Evolutionary conservation across 2,888 invertebrate genomes (phyloP).

Genomic region (Perdita meconis): DNA sequence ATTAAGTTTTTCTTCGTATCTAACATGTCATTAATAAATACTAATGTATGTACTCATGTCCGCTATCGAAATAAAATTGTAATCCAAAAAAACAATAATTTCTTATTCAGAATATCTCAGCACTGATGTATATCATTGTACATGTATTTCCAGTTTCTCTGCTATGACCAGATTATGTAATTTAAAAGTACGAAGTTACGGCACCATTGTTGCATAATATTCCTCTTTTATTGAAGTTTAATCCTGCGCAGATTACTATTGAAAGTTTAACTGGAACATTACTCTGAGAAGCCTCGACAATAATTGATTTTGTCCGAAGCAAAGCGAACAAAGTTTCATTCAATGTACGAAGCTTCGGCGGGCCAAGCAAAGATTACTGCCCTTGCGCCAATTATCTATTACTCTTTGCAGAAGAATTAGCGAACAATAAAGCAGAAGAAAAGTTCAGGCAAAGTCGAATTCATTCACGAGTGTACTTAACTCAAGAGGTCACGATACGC

Average conservation of each 20-base stretch:
- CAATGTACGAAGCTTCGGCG: not conserved
- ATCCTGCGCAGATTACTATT: not conserved
- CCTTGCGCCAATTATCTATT: conserved; percentile 42
- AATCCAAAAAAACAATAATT: no score
- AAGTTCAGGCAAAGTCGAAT: conserved; percentile 44
- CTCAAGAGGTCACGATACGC: conserved; percentile 32
- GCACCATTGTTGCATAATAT: not conserved
- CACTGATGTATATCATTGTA: no score
- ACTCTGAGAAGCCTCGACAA: not conserved
- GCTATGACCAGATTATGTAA: not conserved
- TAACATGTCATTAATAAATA: no score
- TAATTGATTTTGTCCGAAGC: conserved; percentile 25
- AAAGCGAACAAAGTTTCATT: not conserved
- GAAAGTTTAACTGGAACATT: conserved; percentile 1
- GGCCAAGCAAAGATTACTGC: conserved; percentile 38
- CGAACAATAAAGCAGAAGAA: conserved; percentile 34
- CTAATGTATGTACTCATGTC: no score
- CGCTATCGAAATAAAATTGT: no score
- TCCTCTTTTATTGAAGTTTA: not conserved
- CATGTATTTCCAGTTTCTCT: not conserved
- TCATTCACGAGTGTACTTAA: conserved; percentile 39
- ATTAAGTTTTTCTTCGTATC: no score
- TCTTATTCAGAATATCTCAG: no score
- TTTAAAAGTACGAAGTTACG: not conserved
- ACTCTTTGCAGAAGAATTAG: conserved; percentile 38